A percentile compares a stretch with the other conserved stretches of the same genome.
Evolutionary conservation across 2,888 invertebrate genomes (phyloP).

Genomic region (Parasteatoda lunata): DNA sequence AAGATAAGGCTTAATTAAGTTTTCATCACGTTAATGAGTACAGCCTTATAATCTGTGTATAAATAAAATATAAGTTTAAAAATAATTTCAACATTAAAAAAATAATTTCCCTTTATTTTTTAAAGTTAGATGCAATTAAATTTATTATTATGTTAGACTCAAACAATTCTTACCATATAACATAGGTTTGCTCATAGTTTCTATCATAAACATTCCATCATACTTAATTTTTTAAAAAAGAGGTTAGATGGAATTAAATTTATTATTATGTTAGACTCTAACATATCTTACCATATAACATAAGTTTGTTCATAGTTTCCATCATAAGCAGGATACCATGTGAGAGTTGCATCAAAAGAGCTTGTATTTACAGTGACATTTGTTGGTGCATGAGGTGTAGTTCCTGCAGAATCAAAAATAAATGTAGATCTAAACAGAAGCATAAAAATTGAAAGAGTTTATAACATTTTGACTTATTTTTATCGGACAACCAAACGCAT

Average conservation of each 20-base stretch:
- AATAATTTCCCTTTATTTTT: neutral
- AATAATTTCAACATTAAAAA: neutral
- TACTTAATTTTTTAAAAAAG: constrained; percentile 90
- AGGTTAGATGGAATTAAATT: too few relatives aligned
- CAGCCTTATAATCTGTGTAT: too few relatives aligned
- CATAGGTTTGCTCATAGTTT: constrained; percentile 83
- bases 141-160: too few relatives aligned
- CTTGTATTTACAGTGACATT: constrained; percentile 92
- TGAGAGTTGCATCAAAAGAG: constrained; percentile 90
- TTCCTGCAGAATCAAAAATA: constrained; percentile 80
- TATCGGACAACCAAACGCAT: too few relatives aligned
- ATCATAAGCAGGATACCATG: constrained; percentile 95
- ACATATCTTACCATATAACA: constrained; percentile 65
- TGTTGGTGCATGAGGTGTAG: constrained; percentile 97
- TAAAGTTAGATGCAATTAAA: too few relatives aligned
- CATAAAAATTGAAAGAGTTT: too few relatives aligned
- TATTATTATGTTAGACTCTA: neutral
- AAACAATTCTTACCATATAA: constrained; percentile 63
- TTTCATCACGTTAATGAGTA: too few relatives aligned
- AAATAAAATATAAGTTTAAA: neutral
- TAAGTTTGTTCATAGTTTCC: constrained; percentile 88
- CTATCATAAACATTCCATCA: constrained; percentile 97
- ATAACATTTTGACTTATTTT: too few relatives aligned
- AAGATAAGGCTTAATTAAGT: too few relatives aligned
- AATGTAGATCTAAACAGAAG: too few relatives aligned